Percentiles rank a stretch among this genome's conserved stretches.
phyloP scores from a whole-genome alignment of 2,888 invertebrate genomes.

The Dastarcus helophoroides region DNA sequence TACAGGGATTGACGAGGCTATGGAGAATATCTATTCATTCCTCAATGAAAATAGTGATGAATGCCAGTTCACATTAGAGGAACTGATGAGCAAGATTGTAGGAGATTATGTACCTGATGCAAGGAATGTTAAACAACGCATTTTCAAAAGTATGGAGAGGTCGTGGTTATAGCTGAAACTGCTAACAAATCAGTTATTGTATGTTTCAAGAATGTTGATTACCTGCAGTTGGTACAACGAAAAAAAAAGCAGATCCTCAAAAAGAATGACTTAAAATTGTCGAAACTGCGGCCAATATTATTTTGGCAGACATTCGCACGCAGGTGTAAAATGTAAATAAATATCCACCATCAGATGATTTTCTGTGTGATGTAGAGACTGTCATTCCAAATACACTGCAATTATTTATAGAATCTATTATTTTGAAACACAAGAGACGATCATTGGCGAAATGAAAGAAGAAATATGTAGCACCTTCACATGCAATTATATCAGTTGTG shows the following conservation, averaged over 20 bases:
- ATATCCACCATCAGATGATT: constrained; percentile 14
- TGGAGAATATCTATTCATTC: constrained; percentile 13
- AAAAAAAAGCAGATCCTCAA: constrained; percentile 11
- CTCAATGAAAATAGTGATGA: constrained; percentile 11
- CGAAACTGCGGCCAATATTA: constrained; percentile 15
- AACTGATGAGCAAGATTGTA: constrained; percentile 10
- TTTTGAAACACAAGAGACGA: constrained; percentile 11
- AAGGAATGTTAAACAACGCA: constrained; percentile 10
- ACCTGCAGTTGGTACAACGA: constrained; percentile 11
- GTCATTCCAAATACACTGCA: constrained; percentile 13
- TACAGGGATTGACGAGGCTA: constrained; percentile 13
- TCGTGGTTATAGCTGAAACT: constrained; percentile 11
- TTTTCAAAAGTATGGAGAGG: constrained; percentile 14
- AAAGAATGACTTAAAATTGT: constrained; percentile 14
- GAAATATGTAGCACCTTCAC: constrained; percentile 14
- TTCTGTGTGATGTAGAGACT: constrained; percentile 12
- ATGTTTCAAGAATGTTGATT: constrained; percentile 15
- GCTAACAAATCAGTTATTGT: constrained; percentile 10
- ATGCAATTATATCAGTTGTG: constrained; percentile 16
- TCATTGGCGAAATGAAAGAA: constrained; percentile 11
- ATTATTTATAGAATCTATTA: constrained; percentile 7
- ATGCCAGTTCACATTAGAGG: constrained; percentile 11
- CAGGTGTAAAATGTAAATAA: constrained; percentile 12
- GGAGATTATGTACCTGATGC: constrained; percentile 9
- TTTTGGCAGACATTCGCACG: constrained; percentile 15